These are phyloP conservation scores for Leucoptera coffeella DNA, from an alignment of 2,888 invertebrate genomes.

Conservation along the genomic window DNA sequence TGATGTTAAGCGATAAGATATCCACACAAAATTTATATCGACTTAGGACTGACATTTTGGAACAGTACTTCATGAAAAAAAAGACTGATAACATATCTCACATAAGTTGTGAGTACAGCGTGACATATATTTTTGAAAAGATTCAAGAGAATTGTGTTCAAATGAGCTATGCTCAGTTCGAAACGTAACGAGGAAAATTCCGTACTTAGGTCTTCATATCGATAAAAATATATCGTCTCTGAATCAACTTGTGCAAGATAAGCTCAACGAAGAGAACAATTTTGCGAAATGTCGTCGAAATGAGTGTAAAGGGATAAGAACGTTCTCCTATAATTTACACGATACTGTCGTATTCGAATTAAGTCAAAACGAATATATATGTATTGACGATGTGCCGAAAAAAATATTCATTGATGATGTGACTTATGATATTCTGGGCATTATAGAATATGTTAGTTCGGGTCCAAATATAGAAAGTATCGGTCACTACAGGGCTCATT, in stretches of 20 bases:
- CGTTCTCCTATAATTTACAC: neutral
- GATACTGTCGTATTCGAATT: neutral
- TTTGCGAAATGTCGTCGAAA: neutral
- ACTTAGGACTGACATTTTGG: neutral
- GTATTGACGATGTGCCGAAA: no score
- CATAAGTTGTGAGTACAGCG: neutral
- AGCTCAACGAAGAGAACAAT: neutral
- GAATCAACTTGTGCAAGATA: neutral
- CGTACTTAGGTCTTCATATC: neutral
- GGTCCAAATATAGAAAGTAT: no score
- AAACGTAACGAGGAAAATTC: neutral
- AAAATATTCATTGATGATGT: no score
- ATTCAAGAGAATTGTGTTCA: neutral
- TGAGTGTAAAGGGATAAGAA: neutral
- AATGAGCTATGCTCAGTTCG: neutral
- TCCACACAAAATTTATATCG: neutral
- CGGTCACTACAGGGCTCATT: no score
- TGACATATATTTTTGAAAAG: neutral
- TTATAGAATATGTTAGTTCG: no score
- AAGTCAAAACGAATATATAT: conserved; percentile 1
- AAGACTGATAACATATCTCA: neutral
- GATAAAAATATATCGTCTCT: neutral
- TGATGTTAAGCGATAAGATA: neutral
- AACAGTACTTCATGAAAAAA: neutral
- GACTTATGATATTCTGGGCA: no score